Percentiles rank a stretch among this genome's conserved stretches.
phyloP scores from a whole-genome alignment of 2,888 invertebrate species.

The Hirtodrosophila cameraria region DNA sequence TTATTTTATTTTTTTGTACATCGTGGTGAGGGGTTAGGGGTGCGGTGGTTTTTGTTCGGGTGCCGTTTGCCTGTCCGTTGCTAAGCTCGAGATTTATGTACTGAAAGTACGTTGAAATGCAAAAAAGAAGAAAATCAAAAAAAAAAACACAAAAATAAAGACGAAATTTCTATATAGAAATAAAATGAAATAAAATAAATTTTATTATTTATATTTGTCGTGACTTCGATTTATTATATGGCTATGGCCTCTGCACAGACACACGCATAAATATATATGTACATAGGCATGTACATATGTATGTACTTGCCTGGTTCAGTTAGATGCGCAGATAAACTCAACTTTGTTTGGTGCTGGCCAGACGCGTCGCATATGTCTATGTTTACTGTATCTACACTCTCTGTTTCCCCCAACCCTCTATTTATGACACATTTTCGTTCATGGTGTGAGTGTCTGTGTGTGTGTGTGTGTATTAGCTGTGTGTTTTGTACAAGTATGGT shows the following conservation, averaged over 20 bases:
- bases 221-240: slow-evolving; percentile 74
- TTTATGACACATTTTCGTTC: slow-evolving; percentile 46
- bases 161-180: slow-evolving; percentile 54
- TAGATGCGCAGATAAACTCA: slow-evolving; percentile 57
- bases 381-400: slow-evolving; percentile 11
- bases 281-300: neutral
- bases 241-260: slow-evolving; percentile 39
- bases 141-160: slow-evolving; percentile 1
- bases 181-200: slow-evolving; percentile 72
- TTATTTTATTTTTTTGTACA: slow-evolving; percentile 38
- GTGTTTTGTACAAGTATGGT: too few relatives aligned
- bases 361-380: slow-evolving; percentile 64
- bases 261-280: slow-evolving; percentile 21
- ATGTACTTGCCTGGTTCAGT: slow-evolving; percentile 46
- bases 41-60: neutral
- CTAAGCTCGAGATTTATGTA: slow-evolving; percentile 76
- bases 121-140: slow-evolving; percentile 33
- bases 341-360: slow-evolving; percentile 31
- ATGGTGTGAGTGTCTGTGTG: slow-evolving; percentile 5
- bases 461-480: slow-evolving; percentile 26
- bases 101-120: slow-evolving; percentile 74
- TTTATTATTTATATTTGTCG: slow-evolving; percentile 78
- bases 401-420: slow-evolving; percentile 3
- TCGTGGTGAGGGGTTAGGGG: slow-evolving; percentile 4
- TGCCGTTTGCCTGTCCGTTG: slow-evolving; percentile 47